phyloP scores from a whole-genome alignment of 2,113 vertebrate genomes.

The Phalacrocorax pelagicus region DNA sequence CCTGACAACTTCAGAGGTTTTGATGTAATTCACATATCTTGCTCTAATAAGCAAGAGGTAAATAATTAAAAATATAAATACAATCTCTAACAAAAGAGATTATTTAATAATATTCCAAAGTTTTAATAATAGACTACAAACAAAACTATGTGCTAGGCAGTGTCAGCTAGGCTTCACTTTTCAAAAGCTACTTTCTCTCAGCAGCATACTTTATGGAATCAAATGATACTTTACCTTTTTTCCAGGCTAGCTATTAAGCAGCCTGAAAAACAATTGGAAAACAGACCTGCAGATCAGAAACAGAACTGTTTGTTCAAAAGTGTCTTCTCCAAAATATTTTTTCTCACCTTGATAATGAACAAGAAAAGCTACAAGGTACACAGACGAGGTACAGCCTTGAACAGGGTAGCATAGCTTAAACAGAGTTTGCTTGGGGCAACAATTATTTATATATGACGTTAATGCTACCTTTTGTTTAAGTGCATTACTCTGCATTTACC shows the following conservation, averaged over 20 bases:
- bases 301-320: not conserved
- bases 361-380: not conserved
- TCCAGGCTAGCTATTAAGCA: not conserved
- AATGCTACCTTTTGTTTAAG: not conserved
- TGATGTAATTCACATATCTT: slow-evolving; percentile 95
- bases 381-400: not conserved
- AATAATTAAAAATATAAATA: not conserved
- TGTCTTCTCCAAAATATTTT: not conserved
- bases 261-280: not conserved
- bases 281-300: not conserved
- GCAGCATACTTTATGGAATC: not conserved
- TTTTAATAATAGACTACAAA: not conserved
- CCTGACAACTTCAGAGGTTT: slow-evolving; percentile 94
- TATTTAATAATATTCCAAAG: not conserved
- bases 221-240: not conserved
- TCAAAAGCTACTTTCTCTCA: not conserved
- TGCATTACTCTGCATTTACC: not conserved
- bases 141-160: not conserved
- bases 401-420: not conserved
- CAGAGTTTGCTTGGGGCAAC: not conserved
- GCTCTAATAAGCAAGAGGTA: slow-evolving; percentile 76
- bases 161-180: not conserved
- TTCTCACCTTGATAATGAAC: not conserved
- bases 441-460: not conserved
- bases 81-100: not conserved